phyloP scores from a whole-genome alignment of 2,797 vertebrate genomes.

The Leptodactylus fallax region DNA sequence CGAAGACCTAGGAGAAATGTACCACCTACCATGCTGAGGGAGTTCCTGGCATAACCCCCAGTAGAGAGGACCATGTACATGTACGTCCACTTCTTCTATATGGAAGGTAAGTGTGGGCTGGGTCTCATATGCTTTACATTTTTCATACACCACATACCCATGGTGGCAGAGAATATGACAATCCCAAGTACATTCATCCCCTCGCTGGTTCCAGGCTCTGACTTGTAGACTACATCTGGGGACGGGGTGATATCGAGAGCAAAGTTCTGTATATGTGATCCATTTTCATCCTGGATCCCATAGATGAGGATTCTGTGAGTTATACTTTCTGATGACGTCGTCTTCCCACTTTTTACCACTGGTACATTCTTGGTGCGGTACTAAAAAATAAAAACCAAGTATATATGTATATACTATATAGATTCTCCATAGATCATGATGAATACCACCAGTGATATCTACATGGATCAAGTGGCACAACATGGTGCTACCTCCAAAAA shows the following conservation, averaged over 20 bases:
- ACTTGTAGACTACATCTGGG: constrained; percentile 90
- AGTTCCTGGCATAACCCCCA: too few species aligned
- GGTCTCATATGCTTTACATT: not conserved
- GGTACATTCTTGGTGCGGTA: constrained; percentile 91
- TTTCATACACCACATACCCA: constrained; percentile 80
- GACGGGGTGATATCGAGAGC: constrained; percentile 93
- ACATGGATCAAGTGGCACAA: not conserved
- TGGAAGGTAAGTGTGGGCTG: not conserved
- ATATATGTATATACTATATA: not conserved
- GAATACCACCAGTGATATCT: not conserved
- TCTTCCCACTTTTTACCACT: constrained; percentile 82
- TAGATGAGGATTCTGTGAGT: constrained; percentile 87
- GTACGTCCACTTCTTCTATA: not conserved
- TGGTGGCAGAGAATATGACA: constrained; percentile 97
- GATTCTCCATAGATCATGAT: not conserved
- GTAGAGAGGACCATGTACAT: not conserved
- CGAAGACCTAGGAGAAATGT: too few species aligned
- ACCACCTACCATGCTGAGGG: too few species aligned
- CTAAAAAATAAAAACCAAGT: constrained; percentile 72
- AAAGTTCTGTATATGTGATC: constrained; percentile 90
- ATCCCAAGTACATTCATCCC: constrained; percentile 98
- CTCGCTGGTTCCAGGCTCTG: constrained; percentile 90
- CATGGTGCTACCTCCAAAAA: not conserved
- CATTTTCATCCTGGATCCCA: constrained; percentile 92
- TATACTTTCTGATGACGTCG: constrained; percentile 78